A percentile compares a stretch with the other conserved stretches of the same genome.
These are phyloP conservation scores for Terrapene triunguis DNA, from an alignment of 2,113 vertebrate genomes.

Conservation along the genomic window DNA sequence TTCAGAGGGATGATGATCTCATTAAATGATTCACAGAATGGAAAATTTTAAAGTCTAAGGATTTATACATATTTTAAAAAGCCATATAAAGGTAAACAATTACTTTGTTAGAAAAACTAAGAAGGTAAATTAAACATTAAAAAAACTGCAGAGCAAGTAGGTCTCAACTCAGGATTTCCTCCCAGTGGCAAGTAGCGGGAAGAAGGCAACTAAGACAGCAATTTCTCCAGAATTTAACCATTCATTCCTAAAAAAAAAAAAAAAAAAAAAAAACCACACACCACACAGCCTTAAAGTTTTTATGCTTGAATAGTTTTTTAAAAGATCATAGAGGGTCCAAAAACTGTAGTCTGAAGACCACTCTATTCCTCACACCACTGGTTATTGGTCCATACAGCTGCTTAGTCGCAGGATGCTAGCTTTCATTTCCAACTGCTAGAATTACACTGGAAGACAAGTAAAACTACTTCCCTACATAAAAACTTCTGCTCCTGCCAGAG, in stretches of 20 bases:
- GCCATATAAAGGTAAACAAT: background rate
- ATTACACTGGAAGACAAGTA: background rate
- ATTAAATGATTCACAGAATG: background rate
- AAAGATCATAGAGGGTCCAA: background rate
- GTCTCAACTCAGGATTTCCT: background rate
- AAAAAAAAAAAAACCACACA: too few relatives aligned
- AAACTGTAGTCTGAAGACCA: background rate
- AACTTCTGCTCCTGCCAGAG: background rate
- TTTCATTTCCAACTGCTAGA: background rate
- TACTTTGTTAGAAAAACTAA: background rate
- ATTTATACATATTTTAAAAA: background rate
- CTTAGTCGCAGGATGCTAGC: background rate
- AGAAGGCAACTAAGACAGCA: background rate
- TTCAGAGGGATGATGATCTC: background rate
- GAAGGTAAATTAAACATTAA: background rate
- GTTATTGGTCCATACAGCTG: background rate
- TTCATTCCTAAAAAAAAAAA: background rate
- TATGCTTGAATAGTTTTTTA: background rate
- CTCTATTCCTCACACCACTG: background rate
- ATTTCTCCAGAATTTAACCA: background rate
- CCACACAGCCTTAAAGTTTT: background rate
- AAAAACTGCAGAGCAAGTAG: background rate
- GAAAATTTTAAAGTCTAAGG: background rate
- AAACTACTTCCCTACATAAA: background rate
- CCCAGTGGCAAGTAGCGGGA: background rate